Base-by-base conservation (phyloP, 2,888 invertebrate species). In the Alitta virens region DNA sequence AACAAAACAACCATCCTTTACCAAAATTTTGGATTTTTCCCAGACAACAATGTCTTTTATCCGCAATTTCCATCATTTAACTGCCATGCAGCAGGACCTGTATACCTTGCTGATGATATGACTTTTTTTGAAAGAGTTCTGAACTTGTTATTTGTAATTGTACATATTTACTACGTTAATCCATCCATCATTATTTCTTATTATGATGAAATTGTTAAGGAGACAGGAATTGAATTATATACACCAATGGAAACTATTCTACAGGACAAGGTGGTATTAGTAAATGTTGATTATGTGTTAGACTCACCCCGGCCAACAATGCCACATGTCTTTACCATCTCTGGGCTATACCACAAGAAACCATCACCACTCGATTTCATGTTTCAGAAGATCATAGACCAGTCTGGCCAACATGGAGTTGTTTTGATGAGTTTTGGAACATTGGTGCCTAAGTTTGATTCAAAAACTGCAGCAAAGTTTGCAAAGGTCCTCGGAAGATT, bases 341-440 rank as follows among this genome's bases (percentile, higher is more conserved):
- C 53, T 5, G 60, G 60, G 12, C 40, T 60, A 52, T 60, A 53
- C 40, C 21, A 52, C 5, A 60, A 54, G n/a, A 26, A 27, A n/a
- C 53, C 60, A 12, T 43, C 40, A 43, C 53, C 54, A 2, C 54
- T 60, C 1, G 24, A 42, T 25, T 7, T 2, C 1, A 46, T 43
- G 9, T 21, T 60, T 14, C 25, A 60, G 18, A 27, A 60, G 12
- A 42, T 43, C 33, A 27, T 60, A 33, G 27, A 52, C 7, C 26
- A 26, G 43, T 60, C 60, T 18, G 53, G 53, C 21, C 42, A 52
- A 1, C 25, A 53, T 60, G 60, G 60, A 12, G 60, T 60, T 7
- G 40, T 60, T 12, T 46, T 60, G 18, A 23, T 60, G 23, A 60
- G 53, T 26, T 60, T 60, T 26, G 60, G 60, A 1, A 60, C 60